Base-by-base conservation (phyloP, 2,888 invertebrate species). In the Eueremaeus valkanovi region DNA sequence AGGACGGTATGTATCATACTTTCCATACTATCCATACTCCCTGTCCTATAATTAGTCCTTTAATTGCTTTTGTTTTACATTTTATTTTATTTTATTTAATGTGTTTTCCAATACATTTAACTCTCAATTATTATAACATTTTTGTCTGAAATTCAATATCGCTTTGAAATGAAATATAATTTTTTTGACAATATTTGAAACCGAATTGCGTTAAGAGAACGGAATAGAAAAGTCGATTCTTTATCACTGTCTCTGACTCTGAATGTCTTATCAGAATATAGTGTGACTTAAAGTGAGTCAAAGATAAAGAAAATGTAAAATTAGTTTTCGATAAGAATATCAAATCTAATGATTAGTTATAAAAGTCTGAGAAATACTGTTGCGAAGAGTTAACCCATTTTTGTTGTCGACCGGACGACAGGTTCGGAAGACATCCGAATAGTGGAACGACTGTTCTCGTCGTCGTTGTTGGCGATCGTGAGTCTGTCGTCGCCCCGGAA, bases 381-480 rank as follows among this genome's bases (percentile, higher is more conserved):
- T 45, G 8, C 40, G 5, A 40, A 5, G 5, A 40, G 5, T 40
- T 5, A 40, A 40, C 40, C 11, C 16, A 45, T 45, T 45, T 45
- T 45, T 13, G 3, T 45, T 45, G 18, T 36, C 11, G 1, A 66
- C 31, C 36, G 51, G 76, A 66, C 29, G 16, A 29, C 74, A 77
- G 74, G 6, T 42, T 80, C 80, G 66, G 84, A 85, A 75, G 85
- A 86, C 77, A 83, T 93, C 77, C 92, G 91, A 83, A 89, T 97
- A 78, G 93, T 98, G 80, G 98, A 99, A 85, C 88, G 98, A 78
- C 88, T 98, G 79, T 99, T 98, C 86, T 94, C 94, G 85, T 96
- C 96, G 85, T 95, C 95, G 81, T 87, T 99, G 81, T 93, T 98
- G 83, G 96, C 97, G 77, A 89, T 97, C 81, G 98, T 99, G 79